Conservation (phyloP, 2,888 invertebrate species). For the Cantharis flavilabris region DNA sequence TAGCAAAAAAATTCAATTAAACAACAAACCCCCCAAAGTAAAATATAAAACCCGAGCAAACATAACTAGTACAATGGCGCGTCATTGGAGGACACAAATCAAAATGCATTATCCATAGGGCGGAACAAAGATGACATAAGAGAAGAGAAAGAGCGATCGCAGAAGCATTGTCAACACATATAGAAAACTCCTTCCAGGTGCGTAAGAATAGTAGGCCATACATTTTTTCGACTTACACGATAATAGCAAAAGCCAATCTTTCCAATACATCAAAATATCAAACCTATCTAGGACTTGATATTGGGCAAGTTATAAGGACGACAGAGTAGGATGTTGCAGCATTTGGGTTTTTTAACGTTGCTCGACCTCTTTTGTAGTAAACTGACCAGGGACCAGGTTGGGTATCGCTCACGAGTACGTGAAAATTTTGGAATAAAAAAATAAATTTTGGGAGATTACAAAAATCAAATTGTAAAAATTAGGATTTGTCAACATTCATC, state of each 20-base stretch:
- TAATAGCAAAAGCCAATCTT: neutral
- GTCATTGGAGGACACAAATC: slow-evolving; percentile 45
- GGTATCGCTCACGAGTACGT: neutral
- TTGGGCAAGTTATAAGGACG: neutral
- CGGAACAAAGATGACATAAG: slow-evolving; percentile 26
- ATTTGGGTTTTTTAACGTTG: neutral
- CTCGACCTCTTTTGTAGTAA: neutral
- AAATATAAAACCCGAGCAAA: slow-evolving; percentile 29
- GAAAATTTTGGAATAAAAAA: neutral
- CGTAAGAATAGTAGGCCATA: slow-evolving; percentile 43
- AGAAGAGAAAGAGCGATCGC: slow-evolving; percentile 32
- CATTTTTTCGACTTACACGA: slow-evolving; percentile 26
- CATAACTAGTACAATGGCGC: slow-evolving; percentile 42
- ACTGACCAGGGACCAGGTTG: neutral
- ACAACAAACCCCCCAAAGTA: slow-evolving; percentile 9
- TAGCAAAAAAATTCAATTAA: slow-evolving; percentile 25
- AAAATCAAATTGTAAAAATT: neutral
- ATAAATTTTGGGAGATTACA: neutral
- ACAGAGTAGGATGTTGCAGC: neutral
- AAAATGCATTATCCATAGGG: slow-evolving; percentile 43
- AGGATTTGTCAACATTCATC: slow-evolving; percentile 12
- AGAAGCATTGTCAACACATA: slow-evolving; percentile 48
- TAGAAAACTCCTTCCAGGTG: slow-evolving; percentile 45
- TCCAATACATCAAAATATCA: neutral
- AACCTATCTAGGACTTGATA: neutral